phyloP scores from a whole-genome alignment of 2,113 vertebrate genomes.

The Burhinus oedicnemus region DNA sequence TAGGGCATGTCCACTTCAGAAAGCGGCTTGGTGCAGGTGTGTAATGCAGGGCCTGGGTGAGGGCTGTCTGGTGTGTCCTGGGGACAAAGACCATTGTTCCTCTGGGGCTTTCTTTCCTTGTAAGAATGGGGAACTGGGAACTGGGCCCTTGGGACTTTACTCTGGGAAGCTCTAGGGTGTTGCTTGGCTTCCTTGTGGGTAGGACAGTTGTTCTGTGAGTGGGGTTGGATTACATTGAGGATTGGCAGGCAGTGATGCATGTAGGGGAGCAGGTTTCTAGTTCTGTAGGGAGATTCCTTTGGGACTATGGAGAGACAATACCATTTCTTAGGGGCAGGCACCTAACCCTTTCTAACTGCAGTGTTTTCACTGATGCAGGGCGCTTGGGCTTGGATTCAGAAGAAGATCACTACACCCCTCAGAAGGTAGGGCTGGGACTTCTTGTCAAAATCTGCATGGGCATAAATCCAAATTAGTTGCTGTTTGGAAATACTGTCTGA shows the following conservation, averaged over 20 bases:
- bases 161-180: background rate
- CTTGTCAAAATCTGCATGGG: background rate
- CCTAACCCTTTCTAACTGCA: background rate
- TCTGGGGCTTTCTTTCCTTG: background rate
- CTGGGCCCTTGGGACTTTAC: background rate
- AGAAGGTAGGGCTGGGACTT: conserved; percentile 82
- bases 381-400: conserved; percentile 96
- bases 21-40: background rate
- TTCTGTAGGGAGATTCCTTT: background rate
- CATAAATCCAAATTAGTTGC: background rate
- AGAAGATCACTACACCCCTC: conserved; percentile 91
- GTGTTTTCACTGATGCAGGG: conserved; percentile 73
- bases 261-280: background rate
- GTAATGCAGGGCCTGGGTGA: background rate
- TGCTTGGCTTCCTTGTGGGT: background rate
- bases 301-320: background rate
- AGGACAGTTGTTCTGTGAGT: background rate
- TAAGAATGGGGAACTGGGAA: background rate
- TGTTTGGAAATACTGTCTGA: background rate
- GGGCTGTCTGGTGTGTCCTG: background rate
- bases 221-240: background rate
- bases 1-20: background rate
- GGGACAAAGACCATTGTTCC: background rate
- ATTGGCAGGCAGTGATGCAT: background rate
- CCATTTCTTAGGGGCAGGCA: background rate